These are phyloP conservation scores for Bufotes viridis DNA, from an alignment of 2,797 vertebrate genomes.

Conservation along the genomic window DNA sequence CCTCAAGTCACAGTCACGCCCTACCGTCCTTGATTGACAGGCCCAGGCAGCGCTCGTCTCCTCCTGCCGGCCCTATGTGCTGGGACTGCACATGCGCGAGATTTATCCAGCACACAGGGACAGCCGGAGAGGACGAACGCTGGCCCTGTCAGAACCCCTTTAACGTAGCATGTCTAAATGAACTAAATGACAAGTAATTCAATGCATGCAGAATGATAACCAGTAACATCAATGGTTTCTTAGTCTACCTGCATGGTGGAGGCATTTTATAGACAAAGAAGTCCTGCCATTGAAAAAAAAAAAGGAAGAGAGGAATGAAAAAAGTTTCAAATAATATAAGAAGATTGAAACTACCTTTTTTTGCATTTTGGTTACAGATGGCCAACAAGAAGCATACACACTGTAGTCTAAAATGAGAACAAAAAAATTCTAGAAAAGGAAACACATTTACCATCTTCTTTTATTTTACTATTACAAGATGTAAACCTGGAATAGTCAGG, in stretches of 20 bases:
- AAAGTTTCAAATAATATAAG: not conserved
- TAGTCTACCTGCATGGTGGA: not conserved
- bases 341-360: no score
- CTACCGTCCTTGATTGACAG: no score
- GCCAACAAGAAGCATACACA: not conserved
- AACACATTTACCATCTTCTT: not conserved
- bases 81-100: no score
- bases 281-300: not conserved
- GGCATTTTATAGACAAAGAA: not conserved
- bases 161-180: no score
- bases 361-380: not conserved
- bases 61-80: no score
- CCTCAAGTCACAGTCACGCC: no score
- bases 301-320: not conserved
- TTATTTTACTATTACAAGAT: not conserved
- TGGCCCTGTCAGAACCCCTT: no score
- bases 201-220: not conserved
- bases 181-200: not conserved
- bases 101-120: no score
- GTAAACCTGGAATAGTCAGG: not conserved
- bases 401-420: not conserved
- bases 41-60: no score
- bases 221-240: not conserved
- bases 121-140: no score
- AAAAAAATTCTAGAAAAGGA: no score